Base-by-base conservation (phyloP, 1,140 invertebrate genomes). In the Daktulosphaira vitifoliae region DNA sequence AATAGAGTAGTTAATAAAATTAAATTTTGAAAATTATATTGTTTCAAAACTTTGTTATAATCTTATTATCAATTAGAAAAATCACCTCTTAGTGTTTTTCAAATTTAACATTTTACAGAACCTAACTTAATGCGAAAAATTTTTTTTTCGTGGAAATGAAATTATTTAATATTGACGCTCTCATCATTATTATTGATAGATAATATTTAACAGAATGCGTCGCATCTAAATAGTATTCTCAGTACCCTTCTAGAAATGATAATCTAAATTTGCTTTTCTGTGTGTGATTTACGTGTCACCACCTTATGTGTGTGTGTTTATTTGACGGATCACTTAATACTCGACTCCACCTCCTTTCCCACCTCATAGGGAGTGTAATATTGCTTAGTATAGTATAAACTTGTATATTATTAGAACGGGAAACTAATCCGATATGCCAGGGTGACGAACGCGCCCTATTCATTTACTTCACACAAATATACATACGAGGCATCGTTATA, bases 261-360 rank as follows among this genome's bases (percentile, higher is more conserved):
- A 48, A 62, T 62, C 56, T 62, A 48, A 62, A 62, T 48, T 38
- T 46, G 54, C 13, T 16, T 46, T 9, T 22, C 26, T 23, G 9
- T 25, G 16, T 46, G 56, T 62, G 56, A 62, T 39, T 59, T 39
- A 59, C 54, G 44, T 23, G 42, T 62, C 56, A 48, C 56, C 42
- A 18, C 26, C 26, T 37, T 56, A 53, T 20, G 65, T 66, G 65
- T 67, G 65, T 25, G 6, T 64, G 54, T 49, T 64, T 62, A 67
- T 65, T 44, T 44, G 38, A 67, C 68, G 65, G 65, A 67, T 67
- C 68, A 68, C 62, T 53, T 20, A 33, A 16, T 67, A 44, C 29
- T 33, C 46, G 25, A 50, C 16, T 6, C 52, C 39, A 37, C 51
- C 66, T 38, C 50, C 42, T 65, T 62, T 49, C 26, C 59, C 53